Base-by-base conservation (phyloP, 2,888 invertebrate genomes). In the Geotrupes spiniger region DNA sequence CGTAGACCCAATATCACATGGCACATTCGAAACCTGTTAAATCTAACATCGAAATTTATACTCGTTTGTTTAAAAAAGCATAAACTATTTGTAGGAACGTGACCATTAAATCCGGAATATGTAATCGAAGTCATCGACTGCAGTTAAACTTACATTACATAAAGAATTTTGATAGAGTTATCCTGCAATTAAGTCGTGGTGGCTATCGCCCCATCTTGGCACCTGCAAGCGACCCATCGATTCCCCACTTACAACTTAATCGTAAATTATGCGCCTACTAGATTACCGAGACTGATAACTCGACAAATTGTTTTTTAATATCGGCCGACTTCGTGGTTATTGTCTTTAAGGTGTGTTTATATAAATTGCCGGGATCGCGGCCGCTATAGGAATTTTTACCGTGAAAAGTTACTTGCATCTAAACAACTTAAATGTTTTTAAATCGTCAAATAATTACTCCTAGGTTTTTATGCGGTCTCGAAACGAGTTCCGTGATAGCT, bases 161-260 rank as follows among this genome's bases (percentile, higher is more conserved):
- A 62, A 64, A 63, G 60, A 57, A 59, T 55, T 56, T 55, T 60
- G 61, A 63, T 63, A 61, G 60, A 64, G 63, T 62, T 60, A 61
- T 64, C 59, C 60, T 56, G 58, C 61, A 63, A 62, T 62, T 60
- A 62, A 64, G 59, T 56, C 53, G 48, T 49, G 55, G 54, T 48
- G 44, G 56, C 56, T 61, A 58, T 59, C 56, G 50, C 53, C 50
- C 54, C 57, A 59, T 62, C 59, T 58, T 58, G 62, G 59, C 63
- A 64, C 64, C 64, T 64, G 64, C 58, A 50, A 52, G 43, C 44
- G 42, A 37, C 37, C 49, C 44, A 51, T 49, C 49, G 54, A 50
- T 53, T 52, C 43, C 40, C 44, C 45, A 44, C 53, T 42, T 55
- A 60, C 48, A 54, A 55, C 59, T 62, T 57, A 61, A 61, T 63